Base-by-base conservation (phyloP, 2,113 vertebrate species). In the Pandion haliaetus region DNA sequence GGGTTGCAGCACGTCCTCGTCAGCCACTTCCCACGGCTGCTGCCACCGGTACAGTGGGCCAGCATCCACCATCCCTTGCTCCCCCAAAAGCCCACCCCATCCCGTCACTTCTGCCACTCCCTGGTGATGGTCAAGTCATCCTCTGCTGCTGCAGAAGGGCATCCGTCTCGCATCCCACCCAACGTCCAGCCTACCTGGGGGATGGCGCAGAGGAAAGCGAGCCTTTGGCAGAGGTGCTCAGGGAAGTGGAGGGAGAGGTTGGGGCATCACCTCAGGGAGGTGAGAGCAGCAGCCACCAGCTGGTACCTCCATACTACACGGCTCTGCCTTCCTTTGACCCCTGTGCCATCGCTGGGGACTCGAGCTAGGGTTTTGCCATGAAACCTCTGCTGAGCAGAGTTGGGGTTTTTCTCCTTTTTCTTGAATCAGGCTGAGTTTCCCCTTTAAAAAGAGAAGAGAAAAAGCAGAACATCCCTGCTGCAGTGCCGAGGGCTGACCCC, bases 391-490 rank as follows among this genome's bases (percentile, higher is more conserved):
- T 66, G 47, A 71, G 32, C 31, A 12, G 34, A 36, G 29, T 1
- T 45, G 55, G 9, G 5, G 3, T 4, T 12, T 74, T 38, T 23
- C 47, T 82, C 17, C 32, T 58, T 87, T 90, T 44, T 28, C 26
- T 76, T 65, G 38, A 50, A 62, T 66, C 42, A 16, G 42, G 26
- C 8, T 2, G 1, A 42, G 31, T 83, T 94, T 88, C 83, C 72
- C 58, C 63, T 88, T 72, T 24, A 72, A 82, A 97, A 93, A 82
- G 67, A 94, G 74, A 90, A 95, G 82, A 79, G 57, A 71, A 95
- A 95, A 86, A 91, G 91, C 89, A 97, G 93, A 95, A 95, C 62
- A 29, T 42, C 71, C 26, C 23, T 8, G 10, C 59, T 57, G 50
- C 54, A 47, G 3, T 20, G 63, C 34, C 6, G 3, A 78, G 44